A percentile compares a stretch with the other conserved stretches of the same genome.
These are phyloP conservation scores for Xylota segnis DNA, from an alignment of 2,888 invertebrate genomes.

Conservation along the genomic window DNA sequence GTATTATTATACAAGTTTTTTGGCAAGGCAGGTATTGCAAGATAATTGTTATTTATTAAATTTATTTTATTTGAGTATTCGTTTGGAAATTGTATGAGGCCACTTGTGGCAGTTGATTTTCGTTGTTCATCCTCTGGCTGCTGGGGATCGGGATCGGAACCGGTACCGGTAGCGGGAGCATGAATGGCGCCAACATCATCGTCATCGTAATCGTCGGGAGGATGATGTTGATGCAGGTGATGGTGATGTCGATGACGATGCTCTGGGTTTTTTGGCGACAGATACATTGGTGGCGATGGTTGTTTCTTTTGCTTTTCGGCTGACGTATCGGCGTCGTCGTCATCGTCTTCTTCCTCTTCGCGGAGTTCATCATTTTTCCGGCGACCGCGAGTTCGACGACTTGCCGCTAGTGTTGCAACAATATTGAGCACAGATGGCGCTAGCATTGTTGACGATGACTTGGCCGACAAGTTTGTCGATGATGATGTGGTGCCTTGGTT, in stretches of 20 bases:
- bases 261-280: constrained; percentile 58
- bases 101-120: constrained; percentile 70
- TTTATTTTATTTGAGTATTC: constrained; percentile 82
- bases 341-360: constrained; percentile 64
- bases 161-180: constrained; percentile 26
- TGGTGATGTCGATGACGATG: constrained; percentile 65
- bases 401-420: constrained; percentile 82
- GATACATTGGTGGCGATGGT: constrained; percentile 44
- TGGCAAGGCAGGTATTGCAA: constrained; percentile 85
- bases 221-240: constrained; percentile 62
- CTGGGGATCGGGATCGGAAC: constrained; percentile 8
- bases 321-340: constrained; percentile 29
- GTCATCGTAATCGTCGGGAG: constrained; percentile 68
- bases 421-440: constrained; percentile 81
- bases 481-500: constrained; percentile 79
- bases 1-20: constrained; percentile 83
- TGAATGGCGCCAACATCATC: background rate
- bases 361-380: constrained; percentile 80
- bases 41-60: constrained; percentile 76
- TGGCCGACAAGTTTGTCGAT: constrained; percentile 80
- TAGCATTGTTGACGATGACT: constrained; percentile 80
- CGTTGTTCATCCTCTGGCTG: constrained; percentile 54
- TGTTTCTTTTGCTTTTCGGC: constrained; percentile 49
- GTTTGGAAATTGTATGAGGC: constrained; percentile 79
- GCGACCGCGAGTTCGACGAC: constrained; percentile 82